phyloP scores from a whole-genome alignment of 2,113 vertebrate genomes.

The Lutjanus erythropterus region DNA sequence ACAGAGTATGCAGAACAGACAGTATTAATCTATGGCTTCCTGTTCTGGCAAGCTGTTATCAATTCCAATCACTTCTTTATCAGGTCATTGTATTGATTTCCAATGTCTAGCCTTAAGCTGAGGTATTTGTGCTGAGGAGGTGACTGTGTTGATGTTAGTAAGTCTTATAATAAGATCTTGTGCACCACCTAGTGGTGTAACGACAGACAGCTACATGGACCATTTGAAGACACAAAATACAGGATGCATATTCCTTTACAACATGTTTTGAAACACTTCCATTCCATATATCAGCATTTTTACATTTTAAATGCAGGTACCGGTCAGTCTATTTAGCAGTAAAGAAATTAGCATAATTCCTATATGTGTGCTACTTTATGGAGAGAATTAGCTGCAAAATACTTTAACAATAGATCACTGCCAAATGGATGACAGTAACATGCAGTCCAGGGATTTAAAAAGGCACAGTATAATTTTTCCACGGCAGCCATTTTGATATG shows the following conservation, averaged over 20 bases:
- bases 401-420: not conserved
- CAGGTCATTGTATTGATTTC: not conserved
- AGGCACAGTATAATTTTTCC: too few relatives aligned
- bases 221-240: not conserved
- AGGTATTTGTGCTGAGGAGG: not conserved
- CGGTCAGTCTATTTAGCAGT: not conserved
- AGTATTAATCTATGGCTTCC: not conserved
- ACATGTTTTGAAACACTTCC: not conserved
- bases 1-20: not conserved
- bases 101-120: not conserved
- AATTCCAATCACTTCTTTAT: slow-evolving; percentile 23
- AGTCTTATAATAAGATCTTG: not conserved
- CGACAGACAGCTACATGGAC: not conserved
- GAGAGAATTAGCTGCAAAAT: not conserved
- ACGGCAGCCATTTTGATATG: too few relatives aligned
- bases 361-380: not conserved
- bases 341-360: fast-evolving
- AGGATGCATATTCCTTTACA: not conserved
- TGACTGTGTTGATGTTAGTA: not conserved
- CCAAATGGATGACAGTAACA: too few relatives aligned
- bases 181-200: slow-evolving; percentile 63
- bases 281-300: not conserved
- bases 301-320: not conserved
- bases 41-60: not conserved
- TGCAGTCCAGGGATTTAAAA: not conserved